phyloP scores from a whole-genome alignment of 2,113 vertebrate species.

The Tupaia chinensis region DNA sequence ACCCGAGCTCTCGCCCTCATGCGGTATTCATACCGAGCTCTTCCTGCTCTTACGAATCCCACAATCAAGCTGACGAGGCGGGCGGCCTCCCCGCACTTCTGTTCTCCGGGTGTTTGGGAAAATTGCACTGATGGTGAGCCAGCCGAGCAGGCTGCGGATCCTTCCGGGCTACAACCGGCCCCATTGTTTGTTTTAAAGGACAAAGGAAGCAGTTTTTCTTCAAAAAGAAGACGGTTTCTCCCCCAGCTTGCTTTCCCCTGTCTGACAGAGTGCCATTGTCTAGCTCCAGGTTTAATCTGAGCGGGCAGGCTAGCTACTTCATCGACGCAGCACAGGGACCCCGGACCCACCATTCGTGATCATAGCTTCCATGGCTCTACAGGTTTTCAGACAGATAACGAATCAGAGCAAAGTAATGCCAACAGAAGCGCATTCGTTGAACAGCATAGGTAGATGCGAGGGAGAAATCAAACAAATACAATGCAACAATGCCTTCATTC shows the following conservation, averaged over 20 bases:
- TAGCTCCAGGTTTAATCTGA: conserved; percentile 53
- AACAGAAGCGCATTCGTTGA: neutral
- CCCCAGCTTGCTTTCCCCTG: conserved; percentile 66
- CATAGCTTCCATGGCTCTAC: neutral
- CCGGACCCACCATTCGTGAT: neutral
- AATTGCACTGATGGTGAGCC: conserved; percentile 77
- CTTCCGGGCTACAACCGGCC: conserved; percentile 74
- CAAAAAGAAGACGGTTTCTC: conserved; percentile 73
- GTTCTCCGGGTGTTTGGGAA: conserved; percentile 82
- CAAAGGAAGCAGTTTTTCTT: conserved; percentile 80
- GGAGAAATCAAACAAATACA: conserved; percentile 24
- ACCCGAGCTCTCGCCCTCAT: neutral
- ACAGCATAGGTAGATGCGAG: neutral
- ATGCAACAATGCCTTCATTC: neutral
- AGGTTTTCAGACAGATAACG: conserved; percentile 67
- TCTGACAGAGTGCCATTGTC: conserved; percentile 67
- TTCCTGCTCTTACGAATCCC: conserved; percentile 71
- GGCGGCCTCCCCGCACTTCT: conserved; percentile 75
- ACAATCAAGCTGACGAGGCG: conserved; percentile 77
- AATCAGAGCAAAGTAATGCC: conserved; percentile 42
- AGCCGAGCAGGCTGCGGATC: conserved; percentile 60
- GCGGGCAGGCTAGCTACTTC: neutral
- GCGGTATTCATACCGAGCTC: conserved; percentile 11
- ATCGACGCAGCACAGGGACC: neutral
- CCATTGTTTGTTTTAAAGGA: conserved; percentile 80